Base-by-base conservation (phyloP, 2,888 invertebrate genomes). In the Campaea margaritaria region DNA sequence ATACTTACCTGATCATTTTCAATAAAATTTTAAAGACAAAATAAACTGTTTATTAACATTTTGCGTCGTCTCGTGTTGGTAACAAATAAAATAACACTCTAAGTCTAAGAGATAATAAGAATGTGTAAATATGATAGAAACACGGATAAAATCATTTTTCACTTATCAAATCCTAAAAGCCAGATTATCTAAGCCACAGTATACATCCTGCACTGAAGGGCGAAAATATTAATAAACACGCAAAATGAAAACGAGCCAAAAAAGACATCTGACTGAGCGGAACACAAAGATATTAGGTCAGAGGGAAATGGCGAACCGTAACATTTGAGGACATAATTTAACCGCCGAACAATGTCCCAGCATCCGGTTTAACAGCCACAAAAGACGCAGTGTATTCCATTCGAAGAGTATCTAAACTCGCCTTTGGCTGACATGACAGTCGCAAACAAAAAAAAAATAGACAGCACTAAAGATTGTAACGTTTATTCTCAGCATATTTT, bases 271-370 rank as follows among this genome's bases (percentile, higher is more conserved):
- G 63, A 69, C 60, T 53, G 64, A 62, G 58, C 61, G 60, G 63
- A 65, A 68, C 63, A 70, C 69, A 70, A 69, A 73, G 75, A 75
- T 74, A 74, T 72, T 72, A 78, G 81, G 77, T 78, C 76, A 80
- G 77, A 76, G 75, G 78, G 73, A 77, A 81, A 75, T 70, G 65
- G 70, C 74, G 70, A 72, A 70, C 74, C 75, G 77, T 81, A 76
- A 76, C 75, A 74, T 76, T 73, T 75, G 79, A 76, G 77, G 74
- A 79, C 73, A 85, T 84, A 83, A 85, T 84, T 85, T 79, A 73
- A 74, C 74, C 72, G 70, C 67, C 72, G 72, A 79, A 81, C 82
- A 83, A 79, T 76, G 80, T 81, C 76, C 75, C 51, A 47, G 28
- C 75, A 78, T 76, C 79, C 81, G 76, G 76, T 80, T 82, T 56